Conservation (phyloP, 2,113 vertebrate species). For the Elephantulus edwardii region DNA sequence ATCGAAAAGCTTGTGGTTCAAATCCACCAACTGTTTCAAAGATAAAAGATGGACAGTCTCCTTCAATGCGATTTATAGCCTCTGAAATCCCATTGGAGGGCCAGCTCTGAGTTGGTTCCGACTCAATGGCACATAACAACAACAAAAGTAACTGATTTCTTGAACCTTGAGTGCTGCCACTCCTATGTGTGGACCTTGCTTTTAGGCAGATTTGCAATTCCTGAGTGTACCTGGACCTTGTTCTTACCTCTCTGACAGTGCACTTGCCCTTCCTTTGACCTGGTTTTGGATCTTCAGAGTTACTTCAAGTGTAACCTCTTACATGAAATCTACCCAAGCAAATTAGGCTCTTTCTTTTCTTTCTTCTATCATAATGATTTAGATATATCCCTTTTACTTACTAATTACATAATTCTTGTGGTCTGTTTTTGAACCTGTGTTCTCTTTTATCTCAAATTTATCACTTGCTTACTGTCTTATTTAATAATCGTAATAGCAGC, state of each 20-base stretch:
- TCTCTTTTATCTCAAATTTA: not conserved
- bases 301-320: not conserved
- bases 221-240: not conserved
- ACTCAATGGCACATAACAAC: too few species aligned
- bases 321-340: not conserved
- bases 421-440: conserved; percentile 16
- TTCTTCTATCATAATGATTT: not conserved
- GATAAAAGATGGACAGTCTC: too few species aligned
- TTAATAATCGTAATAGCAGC: not conserved
- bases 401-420: not conserved
- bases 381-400: not conserved
- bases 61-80: too few species aligned
- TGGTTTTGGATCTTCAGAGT: conserved; percentile 33
- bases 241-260: not conserved
- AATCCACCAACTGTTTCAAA: too few species aligned
- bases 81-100: too few species aligned
- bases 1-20: too few species aligned
- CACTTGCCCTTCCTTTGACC: not conserved
- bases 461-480: not conserved
- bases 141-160: not conserved
- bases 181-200: not conserved
- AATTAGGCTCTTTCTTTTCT: not conserved
- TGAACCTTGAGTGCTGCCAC: not conserved
- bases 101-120: too few species aligned
- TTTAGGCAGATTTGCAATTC: not conserved